Evolutionary conservation across 2,113 vertebrate genomes (phyloP), one percentile per base, ranked within the genome.

Genomic region (Sigmodon hispidus): DNA sequence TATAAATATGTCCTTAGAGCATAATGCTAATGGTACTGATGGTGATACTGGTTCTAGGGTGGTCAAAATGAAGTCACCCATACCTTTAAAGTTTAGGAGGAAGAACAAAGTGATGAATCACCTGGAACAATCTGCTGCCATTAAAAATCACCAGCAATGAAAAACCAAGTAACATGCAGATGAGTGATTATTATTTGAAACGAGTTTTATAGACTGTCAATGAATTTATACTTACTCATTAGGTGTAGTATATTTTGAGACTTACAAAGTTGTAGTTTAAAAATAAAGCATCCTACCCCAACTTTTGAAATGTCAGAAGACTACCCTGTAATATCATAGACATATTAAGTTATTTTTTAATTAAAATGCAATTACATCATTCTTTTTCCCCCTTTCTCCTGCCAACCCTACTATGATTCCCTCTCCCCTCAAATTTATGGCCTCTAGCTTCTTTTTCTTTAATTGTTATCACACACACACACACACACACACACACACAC

Each of bases 21-120:
- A 63, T 63, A 40, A 26, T 92, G 8, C 21, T 70, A 13, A 93
- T 73, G 21, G 61, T 12, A 7, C 43, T 83, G 29, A 70, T 75
- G 40, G 59, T 90, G 87, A 91, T 81, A 5, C 26, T 63, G 63
- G 45, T 91, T 57, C 13, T 16, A 15, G 40, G 61, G 73, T 65
- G 55, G 73, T 69, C 73, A 26, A 16, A 29, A 63, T 94, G 69
- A 86, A 81, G 93, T 93, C 43, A 69, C 70, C 84, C 73, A 61
- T 63, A 45, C 48, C 19, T 36, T 61, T 93, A 91, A 59, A 55
- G 31, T 81, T 65, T 57, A 87, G 61, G 52, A 67, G 55, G 19
- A 86, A 83, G 59, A 77, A 31, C 67, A 75, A 95, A 89, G 5
- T 72, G 59, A 93, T 89, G 70, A 96, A 90, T 93, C 65, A 90